Evolutionary conservation across 2,113 vertebrate species (phyloP), one percentile per base, ranked within the genome.

Genomic region (Rhinopithecus roxellana): DNA sequence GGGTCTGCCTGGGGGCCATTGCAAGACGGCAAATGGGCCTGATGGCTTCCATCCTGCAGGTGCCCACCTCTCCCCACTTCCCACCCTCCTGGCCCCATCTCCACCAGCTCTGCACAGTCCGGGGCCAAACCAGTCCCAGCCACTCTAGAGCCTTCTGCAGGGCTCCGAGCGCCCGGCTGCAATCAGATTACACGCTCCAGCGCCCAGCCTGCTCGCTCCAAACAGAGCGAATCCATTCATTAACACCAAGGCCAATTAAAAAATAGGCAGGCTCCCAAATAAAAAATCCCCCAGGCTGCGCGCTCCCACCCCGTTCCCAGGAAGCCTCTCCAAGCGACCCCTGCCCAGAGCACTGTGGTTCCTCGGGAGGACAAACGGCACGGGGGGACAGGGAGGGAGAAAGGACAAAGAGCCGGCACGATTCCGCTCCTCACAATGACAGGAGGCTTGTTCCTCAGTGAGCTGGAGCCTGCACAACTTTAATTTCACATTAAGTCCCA

Each of bases 231-330:
- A 98, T 97, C 98, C 98, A 97, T 98, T 97, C 97, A 96, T 98
- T 75, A 93, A 96, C 97, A 97, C 95, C 83, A 32, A 97, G 97
- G 95, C 97, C 98, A 98, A 98, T 99, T 98, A 98, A 96, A 98
- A 98, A 92, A 67, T 32, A 90, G 96, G 95, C 97, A 93, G 13
- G 30, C 55, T 75, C 75, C 94, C 94, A 96, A 77, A 91, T 70
- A 5, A n/a, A 61, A 80, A 57, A 89, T 35, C 79, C 80, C 70
- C 80, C 20, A 13, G 64, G 93, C 87, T 3, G 13, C 0, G 17
- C 11, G 1, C 79, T 72, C 88, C 91, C 38, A 4, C 38, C 69
- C n/a, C 11, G 27, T 23, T 30, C 93, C 90, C 93, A 78, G 91
- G 93, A 93, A 92, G 64, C 75, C n/a, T 78, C 30, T 3, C 35